A percentile compares a stretch with the other conserved stretches of the same genome.
Evolutionary conservation across 2,113 vertebrate species (phyloP).

Genomic region (Clarias gariepinus): DNA sequence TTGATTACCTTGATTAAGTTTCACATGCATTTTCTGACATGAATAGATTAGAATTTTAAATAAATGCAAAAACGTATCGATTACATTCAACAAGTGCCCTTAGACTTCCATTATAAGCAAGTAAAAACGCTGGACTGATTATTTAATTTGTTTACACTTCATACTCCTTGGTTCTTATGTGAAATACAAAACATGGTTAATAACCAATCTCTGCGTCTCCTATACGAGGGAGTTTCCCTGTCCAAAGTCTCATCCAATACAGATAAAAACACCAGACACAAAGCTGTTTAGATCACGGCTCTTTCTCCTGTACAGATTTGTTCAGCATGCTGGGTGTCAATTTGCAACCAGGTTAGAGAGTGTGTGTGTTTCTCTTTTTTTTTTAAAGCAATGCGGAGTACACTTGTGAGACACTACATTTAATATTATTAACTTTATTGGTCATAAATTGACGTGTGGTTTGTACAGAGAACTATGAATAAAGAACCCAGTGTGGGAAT

Average conservation of each 20-base stretch:
- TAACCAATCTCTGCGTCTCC: background rate
- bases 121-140: background rate
- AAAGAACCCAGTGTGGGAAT: background rate
- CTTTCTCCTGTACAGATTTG: background rate
- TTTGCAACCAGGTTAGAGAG: constrained; percentile 32
- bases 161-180: background rate
- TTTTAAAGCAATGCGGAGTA: background rate
- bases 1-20: background rate
- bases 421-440: background rate
- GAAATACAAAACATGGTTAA: background rate
- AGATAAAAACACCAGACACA: constrained; percentile 3
- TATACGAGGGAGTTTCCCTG: constrained; percentile 14
- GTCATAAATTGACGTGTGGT: background rate
- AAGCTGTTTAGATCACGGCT: background rate
- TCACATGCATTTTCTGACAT: background rate
- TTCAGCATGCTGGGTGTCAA: constrained; percentile 30
- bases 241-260: constrained; percentile 36
- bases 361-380: too few species aligned
- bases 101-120: background rate
- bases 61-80: background rate
- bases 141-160: background rate
- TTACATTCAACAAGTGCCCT: background rate
- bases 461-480: background rate
- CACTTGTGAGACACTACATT: background rate
- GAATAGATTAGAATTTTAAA: background rate